Evolutionary conservation across 2,113 vertebrate species (phyloP), one percentile per base, ranked within the genome.

Genomic region (Piaya cayana): DNA sequence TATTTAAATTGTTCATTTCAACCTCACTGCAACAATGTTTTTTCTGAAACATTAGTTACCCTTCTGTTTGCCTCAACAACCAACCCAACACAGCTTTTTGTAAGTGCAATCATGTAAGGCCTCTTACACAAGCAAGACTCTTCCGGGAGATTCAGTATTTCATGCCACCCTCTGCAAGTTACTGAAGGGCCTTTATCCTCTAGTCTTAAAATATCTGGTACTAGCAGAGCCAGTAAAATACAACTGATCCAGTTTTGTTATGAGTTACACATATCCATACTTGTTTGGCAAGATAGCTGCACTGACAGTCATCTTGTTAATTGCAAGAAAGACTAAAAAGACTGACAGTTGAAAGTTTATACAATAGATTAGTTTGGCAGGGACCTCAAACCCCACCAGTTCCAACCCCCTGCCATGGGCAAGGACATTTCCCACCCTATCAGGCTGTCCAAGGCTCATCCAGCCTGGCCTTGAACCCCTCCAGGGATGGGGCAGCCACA

Each of bases 231-330:
- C 8, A 2, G 13, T 6, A 23, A 45, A 43, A 58, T 20, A 7
- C 13, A 63, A 39, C 19, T 12, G 8, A 1, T 42, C 50, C 29
- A 4, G 60, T 11, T 42, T 37, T 49, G 69, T 42, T 70, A 9
- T 0, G 15, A 39, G n/a, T 20, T 26, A 3, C 7, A 1, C 0
- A 23, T 17, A 15, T 13, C 39, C 1, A 0, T 8, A 19, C 7
- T 49, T 5, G 36, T n/a, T 32, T 2, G 45, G 32, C 29, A 58
- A 55, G 67, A 4, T 17, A 8, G 12, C 0, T 8, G 65, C 2
- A 13, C 8, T 0, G 20, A 21, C 19, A 12, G 9, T 2, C 9
- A 1, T 4, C 4, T 0, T 1, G 7, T 6, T 20, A 2, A 5
- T 4, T 12, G 6, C 2, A 6, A 34, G 12, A 3, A 12, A 55